Evolutionary conservation across 2,888 invertebrate genomes (phyloP), one percentile per base, ranked within the genome.

Genomic region (Leptopilina syphax): DNA sequence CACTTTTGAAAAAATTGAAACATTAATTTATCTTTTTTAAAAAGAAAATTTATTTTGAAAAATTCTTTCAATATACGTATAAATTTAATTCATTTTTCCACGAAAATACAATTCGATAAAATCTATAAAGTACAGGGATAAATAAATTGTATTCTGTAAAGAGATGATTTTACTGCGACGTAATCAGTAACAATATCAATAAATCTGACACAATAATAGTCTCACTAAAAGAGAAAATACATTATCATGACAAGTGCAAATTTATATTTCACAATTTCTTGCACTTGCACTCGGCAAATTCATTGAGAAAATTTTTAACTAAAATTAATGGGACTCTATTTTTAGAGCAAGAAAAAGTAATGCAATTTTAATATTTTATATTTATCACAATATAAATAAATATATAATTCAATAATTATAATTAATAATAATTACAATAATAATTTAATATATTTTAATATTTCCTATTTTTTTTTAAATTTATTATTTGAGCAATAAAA

Each of bases 91-190:
- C 10, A 47, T 24, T 50, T 12, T 68, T 68, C 7, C 50, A 50
- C 1, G 50, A 68, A 68, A 60, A 60, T n/a, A 60, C 8, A 18
- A 67, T 68, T 24, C 10, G 68, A 68, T 68, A 41, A 50, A 50
- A 68, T 50, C 10, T 68, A 47, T 57, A 54, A 68, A 54, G 47
- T 27, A 27, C 12, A 70, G 34, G 47, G 24, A 70, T 70, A 70
- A 70, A 54, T 70, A 70, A 63, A 70, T 68, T 70, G 54, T 70
- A 2, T 70, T 68, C 68, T 50, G 68, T 47, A 18, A 68, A 24
- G 68, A 68, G 24, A 50, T 50, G 68, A 68, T 47, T 70, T 70
- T 70, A 70, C 70, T 70, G 27, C 70, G 54, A 50, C 70, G 10
- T 70, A 27, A 70, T 70, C 50, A 70, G 27, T 27, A 54, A 54